These are phyloP conservation scores for Todiramphus saurophagus DNA, from an alignment of 2,113 vertebrate genomes.

Conservation along the genomic window DNA sequence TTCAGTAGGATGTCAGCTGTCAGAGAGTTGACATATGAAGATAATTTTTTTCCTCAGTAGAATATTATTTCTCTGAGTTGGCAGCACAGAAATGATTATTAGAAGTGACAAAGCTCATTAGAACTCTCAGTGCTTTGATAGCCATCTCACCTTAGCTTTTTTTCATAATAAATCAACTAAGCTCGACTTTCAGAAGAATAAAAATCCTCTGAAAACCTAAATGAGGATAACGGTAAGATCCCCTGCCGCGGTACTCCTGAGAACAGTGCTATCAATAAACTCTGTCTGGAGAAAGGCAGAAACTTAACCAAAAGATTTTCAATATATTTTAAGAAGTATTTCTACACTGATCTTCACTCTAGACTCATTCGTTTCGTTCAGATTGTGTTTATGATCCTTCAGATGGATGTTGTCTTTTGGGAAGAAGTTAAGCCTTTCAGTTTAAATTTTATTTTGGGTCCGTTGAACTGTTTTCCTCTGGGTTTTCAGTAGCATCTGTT, in stretches of 20 bases:
- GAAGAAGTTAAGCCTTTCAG: not conserved
- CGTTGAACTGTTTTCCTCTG: not conserved
- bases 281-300: not conserved
- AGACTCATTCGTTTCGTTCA: not conserved
- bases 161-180: not conserved
- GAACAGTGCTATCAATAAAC: not conserved
- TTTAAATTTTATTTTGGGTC: not conserved
- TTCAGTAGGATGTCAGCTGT: constrained; percentile 43
- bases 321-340: not conserved
- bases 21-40: not conserved
- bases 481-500: not conserved
- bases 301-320: not conserved
- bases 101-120: constrained; percentile 18
- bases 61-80: constrained; percentile 42
- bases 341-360: not conserved
- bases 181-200: not conserved
- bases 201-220: not conserved
- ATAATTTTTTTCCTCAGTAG: not conserved
- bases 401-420: not conserved
- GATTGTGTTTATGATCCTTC: not conserved
- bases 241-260: not conserved
- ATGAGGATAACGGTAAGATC: not conserved
- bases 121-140: constrained; percentile 29
- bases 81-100: constrained; percentile 34
- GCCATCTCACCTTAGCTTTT: not conserved